Percentiles rank a stretch among this genome's conserved stretches.
Conservation (phyloP, 1,140 invertebrate genomes). For the Epicauta chinensis region DNA sequence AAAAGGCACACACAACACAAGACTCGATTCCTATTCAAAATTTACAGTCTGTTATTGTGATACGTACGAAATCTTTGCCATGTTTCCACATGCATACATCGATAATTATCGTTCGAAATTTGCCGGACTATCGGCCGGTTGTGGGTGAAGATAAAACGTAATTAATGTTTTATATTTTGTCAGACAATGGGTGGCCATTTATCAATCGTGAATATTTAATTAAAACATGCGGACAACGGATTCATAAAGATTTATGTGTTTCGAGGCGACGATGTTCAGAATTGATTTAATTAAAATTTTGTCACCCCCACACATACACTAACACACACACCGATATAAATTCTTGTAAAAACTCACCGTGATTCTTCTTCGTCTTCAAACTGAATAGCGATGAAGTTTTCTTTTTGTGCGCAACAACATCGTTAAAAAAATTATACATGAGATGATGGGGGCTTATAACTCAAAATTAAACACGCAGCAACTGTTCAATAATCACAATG, state of each 20-base stretch:
- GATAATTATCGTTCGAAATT: conserved; percentile 16
- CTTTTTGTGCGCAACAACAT: conserved; percentile 10
- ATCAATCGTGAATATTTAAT: conserved; percentile 43
- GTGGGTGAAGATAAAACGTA: conserved; percentile 31
- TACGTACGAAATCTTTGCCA: too few relatives aligned
- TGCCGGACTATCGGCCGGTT: conserved; percentile 10
- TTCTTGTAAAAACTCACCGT: conserved; percentile 17
- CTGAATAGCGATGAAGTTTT: not conserved
- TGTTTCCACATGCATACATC: too few relatives aligned
- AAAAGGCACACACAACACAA: not conserved
- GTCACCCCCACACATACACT: conserved; percentile 22
- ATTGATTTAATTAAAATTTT: conserved; percentile 43
- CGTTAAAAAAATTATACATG: not conserved
- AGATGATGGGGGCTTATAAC: conserved; percentile 10
- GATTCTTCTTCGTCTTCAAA: conserved; percentile 7
- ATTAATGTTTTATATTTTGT: conserved; percentile 38
- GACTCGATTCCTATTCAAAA: too few relatives aligned
- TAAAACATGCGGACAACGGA: conserved; percentile 42
- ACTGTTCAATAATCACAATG: conserved; percentile 3
- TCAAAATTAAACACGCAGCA: conserved; percentile 6
- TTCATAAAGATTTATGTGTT: conserved; percentile 42
- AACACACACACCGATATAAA: not conserved
- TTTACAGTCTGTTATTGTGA: too few relatives aligned
- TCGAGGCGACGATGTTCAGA: conserved; percentile 35
- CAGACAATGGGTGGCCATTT: conserved; percentile 39